Conservation (phyloP, 1,140 invertebrate species). For the Globodera rostochiensis region DNA sequence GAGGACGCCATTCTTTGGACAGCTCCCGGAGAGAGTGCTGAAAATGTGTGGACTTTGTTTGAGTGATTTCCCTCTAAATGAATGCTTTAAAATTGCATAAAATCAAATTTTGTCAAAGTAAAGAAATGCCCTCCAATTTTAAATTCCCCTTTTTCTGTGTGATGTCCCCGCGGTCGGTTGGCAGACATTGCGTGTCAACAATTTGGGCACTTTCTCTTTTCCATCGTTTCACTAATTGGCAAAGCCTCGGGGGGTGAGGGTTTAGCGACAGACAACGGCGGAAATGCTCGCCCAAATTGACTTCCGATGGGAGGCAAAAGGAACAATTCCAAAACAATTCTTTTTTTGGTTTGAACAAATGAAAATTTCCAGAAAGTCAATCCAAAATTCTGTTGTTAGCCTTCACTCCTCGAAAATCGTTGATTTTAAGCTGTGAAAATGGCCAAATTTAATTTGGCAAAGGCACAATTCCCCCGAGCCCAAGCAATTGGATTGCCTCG, state of each 20-base stretch:
- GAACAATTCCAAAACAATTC: neutral
- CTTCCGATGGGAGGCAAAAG: neutral
- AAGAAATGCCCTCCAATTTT: neutral
- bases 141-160: neutral
- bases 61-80: neutral
- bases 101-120: neutral
- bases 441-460: conserved; percentile 10
- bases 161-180: neutral
- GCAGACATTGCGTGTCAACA: neutral
- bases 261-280: neutral
- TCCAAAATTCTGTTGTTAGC: neutral
- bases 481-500: neutral
- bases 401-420: neutral
- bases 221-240: neutral
- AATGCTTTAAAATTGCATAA: neutral
- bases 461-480: neutral
- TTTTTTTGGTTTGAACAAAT: neutral
- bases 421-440: neutral
- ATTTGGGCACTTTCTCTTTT: neutral
- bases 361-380: neutral
- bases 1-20: neutral
- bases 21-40: neutral
- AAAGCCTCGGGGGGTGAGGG: neutral
- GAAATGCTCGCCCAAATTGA: neutral
- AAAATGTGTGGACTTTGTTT: no score